Evolutionary conservation across 2,888 invertebrate species (phyloP), one percentile per base, ranked within the genome.

Genomic region (Nymphalis c-album): DNA sequence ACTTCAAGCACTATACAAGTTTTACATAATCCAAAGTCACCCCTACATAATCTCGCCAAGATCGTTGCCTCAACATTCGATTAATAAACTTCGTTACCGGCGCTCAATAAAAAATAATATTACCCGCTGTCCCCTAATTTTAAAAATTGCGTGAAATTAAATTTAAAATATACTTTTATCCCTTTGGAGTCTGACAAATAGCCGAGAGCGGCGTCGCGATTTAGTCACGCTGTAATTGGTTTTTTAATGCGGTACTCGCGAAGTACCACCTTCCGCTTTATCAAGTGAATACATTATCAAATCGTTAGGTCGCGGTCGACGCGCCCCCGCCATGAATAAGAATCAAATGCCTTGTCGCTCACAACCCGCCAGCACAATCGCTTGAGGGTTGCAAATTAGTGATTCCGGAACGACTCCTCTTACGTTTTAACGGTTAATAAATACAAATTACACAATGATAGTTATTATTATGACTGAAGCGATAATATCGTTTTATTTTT

Each of bases 271-370:
- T 90, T 90, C 87, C 89, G 87, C 88, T 89, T 88, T 91, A 92
- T 91, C 88, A 89, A 92, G 91, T 90, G 92, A 91, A 92, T 92
- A 91, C 88, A 91, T 92, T 92, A 92, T 91, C 91, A 92, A 92
- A 90, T 91, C 90, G 91, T 91, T 89, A 86, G 87, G 85, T 80
- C 82, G 88, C 84, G 86, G 86, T 81, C 83, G 84, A 75, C 75
- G 74, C 83, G 79, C 79, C 87, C 87, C 82, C 76, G 78, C 85
- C 78, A 90, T 90, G 89, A 91, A 91, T 91, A 90, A 90, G 89
- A 91, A 90, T 91, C 90, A 91, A 91, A 88, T 82, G 85, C 86
- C 78, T 80, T 80, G 83, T 83, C 83, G 84, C 80, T 88, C 85
- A 82, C 77, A 72, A 72, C 68, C 73, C 76, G 73, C 65, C 71